A percentile compares a stretch with the other conserved stretches of the same genome.
Conservation (phyloP, 2,888 invertebrate genomes). For the Nymphalis urticae region DNA sequence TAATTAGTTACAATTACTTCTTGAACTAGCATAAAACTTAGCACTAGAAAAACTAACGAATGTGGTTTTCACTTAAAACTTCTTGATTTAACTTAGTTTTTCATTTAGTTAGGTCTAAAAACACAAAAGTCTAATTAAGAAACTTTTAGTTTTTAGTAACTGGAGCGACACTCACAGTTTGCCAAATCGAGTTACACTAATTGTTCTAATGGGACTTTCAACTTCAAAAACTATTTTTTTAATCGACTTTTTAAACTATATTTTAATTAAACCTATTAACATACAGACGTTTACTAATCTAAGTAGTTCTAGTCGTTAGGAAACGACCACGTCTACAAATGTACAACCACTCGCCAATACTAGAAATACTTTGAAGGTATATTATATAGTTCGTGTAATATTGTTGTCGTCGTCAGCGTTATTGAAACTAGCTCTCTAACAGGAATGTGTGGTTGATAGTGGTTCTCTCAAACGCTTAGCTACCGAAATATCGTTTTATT, state of each 20-base stretch:
- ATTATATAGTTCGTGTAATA: too few relatives aligned
- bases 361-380: too few relatives aligned
- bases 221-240: conserved; percentile 25
- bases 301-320: neutral
- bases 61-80: conserved; percentile 34
- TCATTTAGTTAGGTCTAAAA: conserved; percentile 33
- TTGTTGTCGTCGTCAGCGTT: too few relatives aligned
- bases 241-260: conserved; percentile 13
- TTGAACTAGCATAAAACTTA: neutral
- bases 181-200: conserved; percentile 33
- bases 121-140: conserved; percentile 42
- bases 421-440: too few relatives aligned
- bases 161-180: conserved; percentile 30
- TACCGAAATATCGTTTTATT: too few relatives aligned
- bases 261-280: conserved; percentile 16
- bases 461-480: too few relatives aligned
- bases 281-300: neutral
- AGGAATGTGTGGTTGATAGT: too few relatives aligned
- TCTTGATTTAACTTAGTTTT: conserved; percentile 32
- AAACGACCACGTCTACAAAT: too few relatives aligned
- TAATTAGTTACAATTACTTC: neutral
- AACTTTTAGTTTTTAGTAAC: conserved; percentile 35
- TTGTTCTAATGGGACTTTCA: conserved; percentile 34
- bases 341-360: too few relatives aligned
- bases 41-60: conserved; percentile 29